phyloP scores from a whole-genome alignment of 2,888 invertebrate genomes.

The Cyaniris semiargus region DNA sequence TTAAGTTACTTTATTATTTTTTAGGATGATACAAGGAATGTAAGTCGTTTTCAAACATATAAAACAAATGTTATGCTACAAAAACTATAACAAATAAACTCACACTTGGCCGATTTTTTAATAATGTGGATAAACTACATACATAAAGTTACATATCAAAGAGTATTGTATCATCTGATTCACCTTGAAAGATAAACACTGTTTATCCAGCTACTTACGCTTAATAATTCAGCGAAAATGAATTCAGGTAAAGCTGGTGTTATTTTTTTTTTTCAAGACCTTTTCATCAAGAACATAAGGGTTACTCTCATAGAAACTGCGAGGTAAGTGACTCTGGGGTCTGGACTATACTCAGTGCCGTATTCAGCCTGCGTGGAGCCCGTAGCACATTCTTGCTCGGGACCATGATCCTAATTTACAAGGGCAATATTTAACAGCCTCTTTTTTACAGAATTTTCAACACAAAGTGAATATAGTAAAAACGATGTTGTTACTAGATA shows the following conservation, averaged over 20 bases:
- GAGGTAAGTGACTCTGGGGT: background rate
- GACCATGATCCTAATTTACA: background rate
- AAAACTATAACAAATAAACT: too few species aligned
- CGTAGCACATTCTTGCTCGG: background rate
- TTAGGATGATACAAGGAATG: too few species aligned
- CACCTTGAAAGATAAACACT: background rate
- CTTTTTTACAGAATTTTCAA: too few species aligned
- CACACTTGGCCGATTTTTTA: too few species aligned
- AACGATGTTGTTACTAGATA: too few species aligned
- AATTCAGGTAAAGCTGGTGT: background rate
- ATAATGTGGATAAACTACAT: too few species aligned
- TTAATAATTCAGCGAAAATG: slow-evolving; percentile 7
- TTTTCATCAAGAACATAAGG: too few species aligned
- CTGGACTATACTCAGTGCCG: background rate
- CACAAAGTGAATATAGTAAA: too few species aligned
- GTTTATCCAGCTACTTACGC: background rate
- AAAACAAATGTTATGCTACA: too few species aligned
- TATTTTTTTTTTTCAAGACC: background rate
- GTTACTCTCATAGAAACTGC: background rate
- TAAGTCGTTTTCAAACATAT: too few species aligned
- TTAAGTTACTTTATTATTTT: too few species aligned
- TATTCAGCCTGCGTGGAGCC: background rate
- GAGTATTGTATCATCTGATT: background rate
- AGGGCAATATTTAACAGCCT: too few species aligned
- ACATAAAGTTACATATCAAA: background rate